phyloP scores from a whole-genome alignment of 2,797 vertebrate genomes.

The Takifugu rubripes region DNA sequence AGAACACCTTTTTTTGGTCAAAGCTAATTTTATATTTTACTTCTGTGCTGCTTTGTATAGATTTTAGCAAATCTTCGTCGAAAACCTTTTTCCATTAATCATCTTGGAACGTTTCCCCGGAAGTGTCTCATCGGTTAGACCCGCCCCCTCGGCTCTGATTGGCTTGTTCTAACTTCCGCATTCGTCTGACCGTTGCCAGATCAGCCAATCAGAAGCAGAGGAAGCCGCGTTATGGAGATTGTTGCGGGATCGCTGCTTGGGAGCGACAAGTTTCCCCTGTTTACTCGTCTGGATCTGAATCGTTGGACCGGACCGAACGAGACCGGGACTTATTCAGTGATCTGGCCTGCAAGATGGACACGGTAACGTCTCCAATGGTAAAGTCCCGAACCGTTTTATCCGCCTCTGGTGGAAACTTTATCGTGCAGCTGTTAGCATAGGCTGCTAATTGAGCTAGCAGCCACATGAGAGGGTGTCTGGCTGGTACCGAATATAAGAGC shows the following conservation, averaged over 20 bases:
- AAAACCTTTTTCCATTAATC: too few relatives aligned
- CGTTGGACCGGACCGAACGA: background rate
- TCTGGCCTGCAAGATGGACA: slow-evolving; percentile 27
- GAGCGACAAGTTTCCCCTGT: background rate
- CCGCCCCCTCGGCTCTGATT: background rate
- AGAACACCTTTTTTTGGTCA: too few relatives aligned
- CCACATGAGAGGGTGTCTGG: too few relatives aligned
- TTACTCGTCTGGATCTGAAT: background rate
- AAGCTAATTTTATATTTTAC: too few relatives aligned
- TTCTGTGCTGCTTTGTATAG: too few relatives aligned
- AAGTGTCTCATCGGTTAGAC: too few relatives aligned
- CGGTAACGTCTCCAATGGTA: slow-evolving; percentile 23
- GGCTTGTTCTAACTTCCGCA: background rate
- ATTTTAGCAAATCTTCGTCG: too few relatives aligned
- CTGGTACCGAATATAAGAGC: too few relatives aligned
- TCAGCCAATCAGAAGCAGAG: background rate
- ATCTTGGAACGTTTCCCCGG: too few relatives aligned
- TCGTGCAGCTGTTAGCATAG: too few relatives aligned
- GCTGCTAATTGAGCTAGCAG: slow-evolving; percentile 20
- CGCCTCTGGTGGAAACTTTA: too few relatives aligned
- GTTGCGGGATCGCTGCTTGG: background rate
- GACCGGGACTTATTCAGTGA: background rate
- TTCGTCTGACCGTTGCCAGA: too few relatives aligned
- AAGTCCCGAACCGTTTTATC: background rate
- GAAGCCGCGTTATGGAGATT: background rate